These are phyloP conservation scores for Petrocephalus schoutedeni DNA, from an alignment of 2,797 vertebrate genomes.

Conservation along the genomic window DNA sequence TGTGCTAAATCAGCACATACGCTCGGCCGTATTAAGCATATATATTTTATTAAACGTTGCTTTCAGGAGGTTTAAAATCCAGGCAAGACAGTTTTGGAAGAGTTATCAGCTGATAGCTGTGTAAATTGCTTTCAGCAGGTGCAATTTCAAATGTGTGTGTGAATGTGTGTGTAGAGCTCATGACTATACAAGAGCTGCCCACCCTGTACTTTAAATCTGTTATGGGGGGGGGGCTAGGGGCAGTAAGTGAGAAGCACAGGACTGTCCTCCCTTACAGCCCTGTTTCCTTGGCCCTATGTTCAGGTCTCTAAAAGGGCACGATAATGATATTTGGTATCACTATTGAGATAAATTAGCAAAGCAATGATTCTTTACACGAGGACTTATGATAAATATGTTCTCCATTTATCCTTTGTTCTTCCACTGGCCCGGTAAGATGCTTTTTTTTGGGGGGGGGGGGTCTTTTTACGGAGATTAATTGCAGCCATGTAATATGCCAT, in stretches of 20 bases:
- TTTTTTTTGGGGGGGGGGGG: background rate
- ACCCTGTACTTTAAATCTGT: background rate
- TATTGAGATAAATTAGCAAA: constrained; percentile 7
- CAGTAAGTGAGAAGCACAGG: background rate
- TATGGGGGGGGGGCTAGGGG: background rate
- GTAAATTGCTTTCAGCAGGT: background rate
- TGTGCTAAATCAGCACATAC: background rate
- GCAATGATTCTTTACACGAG: background rate
- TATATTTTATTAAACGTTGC: constrained; percentile 1
- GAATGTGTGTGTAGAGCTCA: background rate
- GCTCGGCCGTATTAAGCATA: background rate
- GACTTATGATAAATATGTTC: background rate
- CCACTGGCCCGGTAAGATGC: background rate
- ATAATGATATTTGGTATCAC: constrained; percentile 11
- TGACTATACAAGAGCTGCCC: background rate
- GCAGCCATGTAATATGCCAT: background rate
- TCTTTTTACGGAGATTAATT: constrained; percentile 7
- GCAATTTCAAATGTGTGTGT: background rate
- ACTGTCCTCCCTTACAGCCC: background rate
- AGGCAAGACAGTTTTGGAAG: background rate
- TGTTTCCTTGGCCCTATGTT: background rate
- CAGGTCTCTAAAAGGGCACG: background rate
- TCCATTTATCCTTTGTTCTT: constrained; percentile 3
- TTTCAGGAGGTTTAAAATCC: background rate
- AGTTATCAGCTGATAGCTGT: background rate